Evolutionary conservation across 2,888 invertebrate genomes (phyloP).

Genomic region (Deilephila porcellus): DNA sequence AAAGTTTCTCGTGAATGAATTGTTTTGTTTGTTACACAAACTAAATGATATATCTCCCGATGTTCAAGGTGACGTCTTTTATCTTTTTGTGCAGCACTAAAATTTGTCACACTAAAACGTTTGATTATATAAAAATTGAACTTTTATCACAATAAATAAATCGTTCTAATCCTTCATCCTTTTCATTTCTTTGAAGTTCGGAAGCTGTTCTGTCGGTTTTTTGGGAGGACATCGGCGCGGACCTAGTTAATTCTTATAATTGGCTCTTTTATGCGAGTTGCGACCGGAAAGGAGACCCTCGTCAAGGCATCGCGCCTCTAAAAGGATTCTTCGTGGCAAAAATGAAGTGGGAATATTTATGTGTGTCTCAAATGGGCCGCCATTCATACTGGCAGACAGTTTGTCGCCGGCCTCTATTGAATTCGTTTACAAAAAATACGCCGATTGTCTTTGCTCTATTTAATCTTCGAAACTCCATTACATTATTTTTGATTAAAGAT

Average conservation of each 20-base stretch:
- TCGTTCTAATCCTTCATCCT: conserved; percentile 72
- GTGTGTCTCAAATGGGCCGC: conserved; percentile 54
- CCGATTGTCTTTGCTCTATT: neutral
- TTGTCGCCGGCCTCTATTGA: conserved; percentile 61
- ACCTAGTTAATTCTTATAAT: conserved; percentile 73
- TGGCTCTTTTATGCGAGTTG: conserved; percentile 69
- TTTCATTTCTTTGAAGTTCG: conserved; percentile 77
- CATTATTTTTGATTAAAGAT: neutral
- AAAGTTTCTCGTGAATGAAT: conserved; percentile 56
- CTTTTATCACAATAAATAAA: conserved; percentile 56
- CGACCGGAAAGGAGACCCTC: conserved; percentile 80
- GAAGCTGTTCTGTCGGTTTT: conserved; percentile 71
- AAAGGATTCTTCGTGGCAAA: conserved; percentile 77
- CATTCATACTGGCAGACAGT: conserved; percentile 68
- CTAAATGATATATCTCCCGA: conserved; percentile 37
- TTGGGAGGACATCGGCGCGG: conserved; percentile 59
- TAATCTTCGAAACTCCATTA: conserved; percentile 1
- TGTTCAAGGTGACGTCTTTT: neutral
- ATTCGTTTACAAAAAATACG: neutral
- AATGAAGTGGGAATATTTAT: conserved; percentile 67
- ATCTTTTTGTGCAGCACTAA: neutral
- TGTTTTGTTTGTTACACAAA: conserved; percentile 41
- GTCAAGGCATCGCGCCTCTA: conserved; percentile 68
- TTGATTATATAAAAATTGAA: conserved; percentile 21
- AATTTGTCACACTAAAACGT: neutral